Evolutionary conservation across 2,797 vertebrate genomes (phyloP), one percentile per base, ranked within the genome.

Genomic region (Stomatorhinus walkeri): DNA sequence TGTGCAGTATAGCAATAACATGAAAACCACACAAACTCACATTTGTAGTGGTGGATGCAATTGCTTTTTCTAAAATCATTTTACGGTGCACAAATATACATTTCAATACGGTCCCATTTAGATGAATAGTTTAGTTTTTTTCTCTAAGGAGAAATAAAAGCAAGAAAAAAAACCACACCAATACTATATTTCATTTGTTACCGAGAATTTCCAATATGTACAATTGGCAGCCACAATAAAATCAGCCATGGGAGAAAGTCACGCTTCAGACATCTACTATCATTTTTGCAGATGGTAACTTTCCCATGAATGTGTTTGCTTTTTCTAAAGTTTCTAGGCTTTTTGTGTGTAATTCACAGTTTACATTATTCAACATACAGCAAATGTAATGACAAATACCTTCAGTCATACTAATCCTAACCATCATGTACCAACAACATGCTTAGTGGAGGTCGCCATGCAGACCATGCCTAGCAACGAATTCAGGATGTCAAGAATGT

Each of bases 41-140:
- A 79, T n/a, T 43, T 79, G 72, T 16, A 36, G 32, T 43, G 36
- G 40, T 81, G 10, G 14, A 16, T 72, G 32, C 12, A 16, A 16
- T 72, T 72, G 22, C 4, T 83, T 83, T 48, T 48, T 83, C 19
- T 83, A 48, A n/a, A 22, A 83, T 83, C 46, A 48, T 43, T 43
- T 43, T 43, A 48, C 6, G 46, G 43, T 22, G 81, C 76, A 85
- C 40, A 85, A 85, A 51, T 51, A 85, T 85, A 85, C 81, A 85
- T 49, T 51, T 85, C 91, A 90, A 89, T 91, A 90, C 87, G 88
- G 90, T 16, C 28, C 91, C 88, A 83, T 90, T 56, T 88, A 92
- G 94, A 90, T 91, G 88, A 88, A 88, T 92, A 81, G 93, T 94
- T 90, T 91, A 91, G 76, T 12, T 85, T 91, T 91, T 92, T 64